phyloP scores from a whole-genome alignment of 2,797 vertebrate genomes.

The Xenopus petersii region DNA sequence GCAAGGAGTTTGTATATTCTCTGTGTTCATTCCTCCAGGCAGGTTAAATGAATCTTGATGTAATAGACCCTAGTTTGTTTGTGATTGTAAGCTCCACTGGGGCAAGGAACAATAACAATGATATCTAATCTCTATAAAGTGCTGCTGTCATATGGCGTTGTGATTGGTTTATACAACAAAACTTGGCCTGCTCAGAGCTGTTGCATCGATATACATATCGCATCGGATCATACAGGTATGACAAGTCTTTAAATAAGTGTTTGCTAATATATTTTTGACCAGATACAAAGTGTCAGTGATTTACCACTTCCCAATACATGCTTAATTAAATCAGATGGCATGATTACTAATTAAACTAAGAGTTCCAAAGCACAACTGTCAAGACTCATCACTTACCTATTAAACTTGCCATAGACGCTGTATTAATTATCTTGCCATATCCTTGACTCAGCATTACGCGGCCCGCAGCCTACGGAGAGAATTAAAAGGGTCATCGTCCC shows the following conservation, averaged over 20 bases:
- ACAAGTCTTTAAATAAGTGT: constrained; percentile 21
- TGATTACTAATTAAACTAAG: constrained; percentile 70
- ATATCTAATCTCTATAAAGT: no score
- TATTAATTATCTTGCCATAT: constrained; percentile 95
- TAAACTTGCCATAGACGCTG: constrained; percentile 90
- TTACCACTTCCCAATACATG: constrained; percentile 63
- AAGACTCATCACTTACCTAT: constrained; percentile 89
- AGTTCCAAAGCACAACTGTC: constrained; percentile 68
- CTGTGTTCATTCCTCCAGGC: no score
- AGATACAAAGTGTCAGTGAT: constrained; percentile 66
- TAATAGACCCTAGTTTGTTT: no score
- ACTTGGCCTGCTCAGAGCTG: no score
- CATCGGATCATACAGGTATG: constrained; percentile 16
- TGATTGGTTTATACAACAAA: no score
- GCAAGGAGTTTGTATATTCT: no score
- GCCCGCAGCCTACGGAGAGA: constrained; percentile 84
- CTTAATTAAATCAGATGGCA: constrained; percentile 61
- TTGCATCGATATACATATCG: no score
- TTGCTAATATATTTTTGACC: constrained; percentile 61
- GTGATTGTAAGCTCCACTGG: no score
- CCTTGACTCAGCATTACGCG: constrained; percentile 90
- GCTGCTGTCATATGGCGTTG: no score
- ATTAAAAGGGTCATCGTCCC: constrained; percentile 77
- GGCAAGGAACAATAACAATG: no score
- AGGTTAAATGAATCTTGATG: no score